phyloP scores from a whole-genome alignment of 2,797 vertebrate species.

The Platalea minor region DNA sequence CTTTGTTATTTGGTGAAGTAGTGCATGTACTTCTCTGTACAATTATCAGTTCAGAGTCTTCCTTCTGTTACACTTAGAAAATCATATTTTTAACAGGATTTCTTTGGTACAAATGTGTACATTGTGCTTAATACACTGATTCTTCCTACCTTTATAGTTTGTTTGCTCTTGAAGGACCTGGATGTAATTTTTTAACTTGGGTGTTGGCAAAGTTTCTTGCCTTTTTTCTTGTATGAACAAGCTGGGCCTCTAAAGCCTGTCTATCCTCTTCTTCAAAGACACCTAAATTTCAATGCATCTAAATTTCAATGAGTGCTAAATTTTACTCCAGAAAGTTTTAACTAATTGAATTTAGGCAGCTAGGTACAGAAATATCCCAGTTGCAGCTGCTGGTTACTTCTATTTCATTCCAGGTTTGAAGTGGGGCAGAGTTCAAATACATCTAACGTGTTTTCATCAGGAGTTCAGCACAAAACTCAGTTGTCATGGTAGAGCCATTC shows the following conservation, averaged over 20 bases:
- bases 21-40: background rate
- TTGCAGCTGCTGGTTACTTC: background rate
- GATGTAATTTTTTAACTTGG: background rate
- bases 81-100: background rate
- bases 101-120: background rate
- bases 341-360: background rate
- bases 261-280: background rate
- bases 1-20: background rate
- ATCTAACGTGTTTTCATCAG: background rate
- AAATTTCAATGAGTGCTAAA: background rate
- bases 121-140: background rate
- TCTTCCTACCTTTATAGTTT: background rate
- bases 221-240: background rate
- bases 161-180: background rate
- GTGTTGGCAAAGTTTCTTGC: background rate
- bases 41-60: background rate
- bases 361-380: background rate
- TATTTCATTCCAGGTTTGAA: background rate
- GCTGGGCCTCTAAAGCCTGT: background rate
- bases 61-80: background rate
- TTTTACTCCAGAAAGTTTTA: background rate
- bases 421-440: background rate
- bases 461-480: background rate
- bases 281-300: background rate
- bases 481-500: constrained; percentile 22